Conservation (phyloP, 1,140 invertebrate species). For the Aphidius ervi region DNA sequence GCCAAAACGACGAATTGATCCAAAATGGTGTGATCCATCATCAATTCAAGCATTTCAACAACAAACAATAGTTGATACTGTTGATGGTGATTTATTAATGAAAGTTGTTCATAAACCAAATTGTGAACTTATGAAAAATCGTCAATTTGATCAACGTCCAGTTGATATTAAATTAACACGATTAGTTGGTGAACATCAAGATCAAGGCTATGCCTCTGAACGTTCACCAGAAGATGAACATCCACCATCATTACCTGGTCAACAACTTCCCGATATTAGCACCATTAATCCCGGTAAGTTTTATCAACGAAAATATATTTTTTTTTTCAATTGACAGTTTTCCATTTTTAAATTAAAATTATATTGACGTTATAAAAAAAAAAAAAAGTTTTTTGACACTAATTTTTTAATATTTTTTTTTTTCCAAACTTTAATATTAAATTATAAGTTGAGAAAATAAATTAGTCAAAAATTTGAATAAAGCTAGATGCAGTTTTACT, state of each 20-base stretch:
- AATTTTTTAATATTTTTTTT: no score
- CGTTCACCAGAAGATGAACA: conserved; percentile 73
- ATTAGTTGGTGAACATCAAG: conserved; percentile 56
- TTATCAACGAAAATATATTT: no score
- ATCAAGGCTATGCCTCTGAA: conserved; percentile 74
- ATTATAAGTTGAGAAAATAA: no score
- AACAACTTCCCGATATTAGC: conserved; percentile 32
- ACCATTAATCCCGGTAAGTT: conserved; percentile 40
- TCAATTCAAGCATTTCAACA: conserved; percentile 35
- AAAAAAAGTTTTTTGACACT: no score
- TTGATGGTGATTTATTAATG: conserved; percentile 33
- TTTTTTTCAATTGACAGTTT: background rate
- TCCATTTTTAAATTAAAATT: no score
- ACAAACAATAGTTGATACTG: conserved; percentile 33
- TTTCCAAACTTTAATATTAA: no score
- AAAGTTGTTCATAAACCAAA: conserved; percentile 43
- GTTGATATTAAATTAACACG: conserved; percentile 42
- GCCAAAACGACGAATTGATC: conserved; percentile 32
- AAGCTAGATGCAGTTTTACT: no score
- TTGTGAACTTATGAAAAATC: conserved; percentile 42
- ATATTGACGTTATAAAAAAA: no score
- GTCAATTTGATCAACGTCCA: conserved; percentile 24
- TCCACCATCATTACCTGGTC: conserved; percentile 60
- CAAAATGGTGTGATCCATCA: conserved; percentile 20
- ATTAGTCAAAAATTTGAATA: no score